Percentiles rank a stretch among this genome's conserved stretches.
phyloP scores from a whole-genome alignment of 2,888 invertebrate species.

The Callimorpha dominula region DNA sequence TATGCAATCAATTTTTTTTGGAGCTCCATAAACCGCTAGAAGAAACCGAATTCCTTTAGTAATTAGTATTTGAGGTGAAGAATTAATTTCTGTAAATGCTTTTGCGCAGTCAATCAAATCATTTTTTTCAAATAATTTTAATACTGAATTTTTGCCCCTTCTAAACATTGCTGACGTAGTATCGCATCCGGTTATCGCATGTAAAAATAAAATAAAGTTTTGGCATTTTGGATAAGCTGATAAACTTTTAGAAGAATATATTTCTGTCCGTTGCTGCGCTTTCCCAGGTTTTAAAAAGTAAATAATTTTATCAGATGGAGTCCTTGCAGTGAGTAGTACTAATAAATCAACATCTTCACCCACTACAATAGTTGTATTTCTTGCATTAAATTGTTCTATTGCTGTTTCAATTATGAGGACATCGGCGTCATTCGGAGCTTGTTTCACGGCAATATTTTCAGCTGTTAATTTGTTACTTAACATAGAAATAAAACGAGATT shows the following conservation, averaged over 20 bases:
- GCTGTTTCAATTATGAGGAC: constrained; percentile 25
- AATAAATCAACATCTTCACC: constrained; percentile 30
- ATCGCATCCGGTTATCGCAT: constrained; percentile 28
- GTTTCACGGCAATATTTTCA: constrained; percentile 16
- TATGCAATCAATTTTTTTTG: constrained; percentile 17
- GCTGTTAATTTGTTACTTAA: constrained; percentile 24
- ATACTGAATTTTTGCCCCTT: constrained; percentile 25
- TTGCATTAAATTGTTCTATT: constrained; percentile 30
- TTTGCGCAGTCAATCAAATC: constrained; percentile 29
- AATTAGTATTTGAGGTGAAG: constrained; percentile 22
- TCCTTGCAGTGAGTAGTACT: constrained; percentile 27
- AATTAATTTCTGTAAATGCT: constrained; percentile 28
- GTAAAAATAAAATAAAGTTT: constrained; percentile 28
- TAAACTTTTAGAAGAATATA: constrained; percentile 36
- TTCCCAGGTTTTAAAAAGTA: constrained; percentile 28
- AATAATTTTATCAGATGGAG: constrained; percentile 26
- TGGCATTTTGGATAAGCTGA: constrained; percentile 27
- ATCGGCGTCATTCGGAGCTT: constrained; percentile 7
- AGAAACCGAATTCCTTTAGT: constrained; percentile 25
- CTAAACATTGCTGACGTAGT: constrained; percentile 29
- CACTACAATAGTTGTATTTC: constrained; percentile 31
- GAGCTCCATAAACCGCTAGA: constrained; percentile 26
- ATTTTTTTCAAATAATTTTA: constrained; percentile 25
- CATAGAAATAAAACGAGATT: constrained; percentile 31
- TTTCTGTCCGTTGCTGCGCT: constrained; percentile 22